phyloP scores from a whole-genome alignment of 2,797 vertebrate species.

The Paratrypauchen microcephalus region DNA sequence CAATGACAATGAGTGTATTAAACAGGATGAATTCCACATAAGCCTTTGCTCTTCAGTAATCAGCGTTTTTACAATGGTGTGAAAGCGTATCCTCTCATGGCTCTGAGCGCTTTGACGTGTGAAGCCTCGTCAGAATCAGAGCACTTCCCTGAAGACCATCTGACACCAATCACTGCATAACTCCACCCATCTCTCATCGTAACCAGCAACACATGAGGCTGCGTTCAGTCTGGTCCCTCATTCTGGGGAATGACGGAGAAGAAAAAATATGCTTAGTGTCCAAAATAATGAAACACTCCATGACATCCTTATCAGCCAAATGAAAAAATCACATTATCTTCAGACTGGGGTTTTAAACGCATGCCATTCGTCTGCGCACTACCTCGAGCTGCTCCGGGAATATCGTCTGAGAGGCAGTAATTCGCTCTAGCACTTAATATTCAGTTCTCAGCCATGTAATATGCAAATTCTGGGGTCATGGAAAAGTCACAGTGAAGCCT shows the following conservation, averaged over 20 bases:
- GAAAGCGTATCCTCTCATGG: conserved; percentile 62
- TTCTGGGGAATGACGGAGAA: conserved; percentile 54
- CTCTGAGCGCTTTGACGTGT: conserved; percentile 63
- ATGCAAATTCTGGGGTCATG: conserved; percentile 78
- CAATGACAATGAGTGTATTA: conserved; percentile 22
- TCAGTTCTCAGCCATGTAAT: conserved; percentile 77
- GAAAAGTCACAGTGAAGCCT: conserved; percentile 71
- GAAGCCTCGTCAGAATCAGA: conserved; percentile 71
- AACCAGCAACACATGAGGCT: conserved; percentile 69
- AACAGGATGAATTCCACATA: conserved; percentile 40
- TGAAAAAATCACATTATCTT: conserved; percentile 81
- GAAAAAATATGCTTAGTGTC: conserved; percentile 71
- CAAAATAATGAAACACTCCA: conserved; percentile 78
- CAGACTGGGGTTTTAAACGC: conserved; percentile 75
- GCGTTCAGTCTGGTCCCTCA: conserved; percentile 73
- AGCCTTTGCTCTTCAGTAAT: conserved; percentile 39
- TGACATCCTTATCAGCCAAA: conserved; percentile 78
- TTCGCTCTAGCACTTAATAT: conserved; percentile 77
- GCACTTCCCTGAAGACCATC: conserved; percentile 72
- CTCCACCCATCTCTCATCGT: conserved; percentile 59
- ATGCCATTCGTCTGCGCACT: conserved; percentile 59
- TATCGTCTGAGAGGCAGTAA: conserved; percentile 74
- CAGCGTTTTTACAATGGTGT: conserved; percentile 49
- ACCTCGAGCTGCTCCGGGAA: conserved; percentile 71
- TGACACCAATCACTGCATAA: conserved; percentile 67